Evolutionary conservation across 2,888 invertebrate species (phyloP), one percentile per base, ranked within the genome.

Genomic region (Drosophila sordidapex): DNA sequence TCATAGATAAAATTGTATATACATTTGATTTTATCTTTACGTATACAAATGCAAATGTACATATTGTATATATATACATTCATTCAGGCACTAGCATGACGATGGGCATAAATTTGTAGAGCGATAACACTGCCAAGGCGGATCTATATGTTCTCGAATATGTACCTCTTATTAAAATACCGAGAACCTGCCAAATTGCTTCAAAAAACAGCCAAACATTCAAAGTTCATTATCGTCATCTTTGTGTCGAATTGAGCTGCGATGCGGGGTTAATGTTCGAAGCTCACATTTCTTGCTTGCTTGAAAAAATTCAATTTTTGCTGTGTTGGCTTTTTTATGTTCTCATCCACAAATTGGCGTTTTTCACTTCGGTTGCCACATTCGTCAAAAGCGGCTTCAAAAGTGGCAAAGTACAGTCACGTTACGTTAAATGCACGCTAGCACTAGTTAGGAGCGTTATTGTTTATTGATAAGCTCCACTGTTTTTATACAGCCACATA

Each of bases 401-500:
- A 35, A 31, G 36, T 35, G 48, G 35, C 63, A 76, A 62, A 60
- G 79, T 79, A 79, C 79, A 79, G 79, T 81, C 48, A 5, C 57
- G 40, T 8, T 51, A 61, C 59, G 53, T 79, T n/a, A 46, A 81
- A 65, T 68, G 52, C 56, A 62, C 31, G 72, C 59, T 62, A 72
- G 59, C 52, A 48, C 27, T 29, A 58, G 56, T 80, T 78, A 69
- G 78, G 43, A 58, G 38, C 11, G 54, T 25, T 64, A 36, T 62
- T 64, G 15, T 61, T 62, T 38, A 74, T 62, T 65, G 79, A 79
- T 81, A 81, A 81, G 74, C 65, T 59, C 25, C 13, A 64, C 57
- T 29, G 51, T 46, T 48, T 76, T 65, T 65, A 68, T 40, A 68
- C 49, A 72, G 29, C 40, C 7, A 36, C n/a, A 36, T n/a, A 18